Percentiles rank a stretch among this genome's conserved stretches.
phyloP scores from a whole-genome alignment of 2,113 vertebrate genomes.

The Microtus oregoni region DNA sequence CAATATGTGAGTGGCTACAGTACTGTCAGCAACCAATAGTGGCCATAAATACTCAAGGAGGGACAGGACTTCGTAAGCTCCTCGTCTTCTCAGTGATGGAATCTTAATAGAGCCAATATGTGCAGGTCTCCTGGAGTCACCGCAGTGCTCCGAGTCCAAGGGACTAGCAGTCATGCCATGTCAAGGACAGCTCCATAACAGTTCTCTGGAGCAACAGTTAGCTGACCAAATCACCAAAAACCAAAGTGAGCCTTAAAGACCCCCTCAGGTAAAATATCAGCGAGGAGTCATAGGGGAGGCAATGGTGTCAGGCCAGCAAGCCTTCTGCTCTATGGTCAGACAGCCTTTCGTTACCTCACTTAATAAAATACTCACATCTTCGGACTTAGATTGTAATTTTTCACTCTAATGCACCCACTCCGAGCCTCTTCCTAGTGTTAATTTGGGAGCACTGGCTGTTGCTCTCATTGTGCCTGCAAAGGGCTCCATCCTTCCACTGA shows the following conservation, averaged over 20 bases:
- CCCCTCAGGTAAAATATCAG: not conserved
- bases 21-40: not conserved
- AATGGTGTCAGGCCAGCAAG: not conserved
- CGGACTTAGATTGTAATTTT: not conserved
- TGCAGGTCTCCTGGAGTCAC: not conserved
- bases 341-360: not conserved
- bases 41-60: not conserved
- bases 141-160: not conserved
- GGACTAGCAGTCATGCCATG: not conserved
- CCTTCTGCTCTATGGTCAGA: not conserved
- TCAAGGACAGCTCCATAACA: not conserved
- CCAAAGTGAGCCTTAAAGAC: not conserved
- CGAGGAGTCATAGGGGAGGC: too few species aligned
- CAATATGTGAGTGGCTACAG: not conserved
- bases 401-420: not conserved
- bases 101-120: not conserved
- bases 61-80: not conserved
- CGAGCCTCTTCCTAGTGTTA: not conserved
- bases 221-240: not conserved
- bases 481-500: not conserved
- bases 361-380: not conserved
- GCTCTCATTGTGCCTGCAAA: not conserved
- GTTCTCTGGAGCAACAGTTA: not conserved
- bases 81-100: not conserved
- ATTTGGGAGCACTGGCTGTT: not conserved